Conservation (phyloP, 2,113 vertebrate species). For the Neolamprologus kungweensis region DNA sequence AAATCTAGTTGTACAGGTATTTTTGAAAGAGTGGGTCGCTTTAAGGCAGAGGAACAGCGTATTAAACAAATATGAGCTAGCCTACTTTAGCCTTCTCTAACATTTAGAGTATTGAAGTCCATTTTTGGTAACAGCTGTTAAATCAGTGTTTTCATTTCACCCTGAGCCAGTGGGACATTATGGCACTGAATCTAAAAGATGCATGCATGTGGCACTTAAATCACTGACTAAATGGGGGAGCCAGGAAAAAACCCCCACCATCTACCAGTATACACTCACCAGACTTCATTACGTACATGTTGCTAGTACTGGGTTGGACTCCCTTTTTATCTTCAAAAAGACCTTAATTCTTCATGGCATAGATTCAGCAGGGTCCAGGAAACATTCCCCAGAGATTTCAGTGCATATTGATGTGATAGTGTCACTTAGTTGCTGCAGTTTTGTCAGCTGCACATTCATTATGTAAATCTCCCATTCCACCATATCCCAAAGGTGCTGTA, state of each 20-base stretch:
- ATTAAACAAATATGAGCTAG: constrained; percentile 13
- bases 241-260: accelerated
- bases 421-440: background rate
- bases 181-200: background rate
- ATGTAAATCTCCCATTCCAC: background rate
- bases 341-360: background rate
- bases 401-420: background rate
- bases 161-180: background rate
- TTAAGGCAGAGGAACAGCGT: background rate
- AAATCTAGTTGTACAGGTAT: background rate
- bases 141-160: background rate
- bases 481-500: background rate
- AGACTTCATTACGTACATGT: background rate
- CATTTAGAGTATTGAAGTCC: background rate
- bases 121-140: background rate
- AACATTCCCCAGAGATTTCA: background rate
- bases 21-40: background rate
- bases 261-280: background rate
- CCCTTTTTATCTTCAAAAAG: background rate
- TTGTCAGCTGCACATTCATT: background rate
- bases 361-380: background rate
- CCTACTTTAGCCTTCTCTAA: background rate
- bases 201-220: background rate
- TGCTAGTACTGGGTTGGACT: background rate
- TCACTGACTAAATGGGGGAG: background rate